These are phyloP conservation scores for Phyllostomus hastatus DNA, from an alignment of 2,113 vertebrate species.

Conservation along the genomic window DNA sequence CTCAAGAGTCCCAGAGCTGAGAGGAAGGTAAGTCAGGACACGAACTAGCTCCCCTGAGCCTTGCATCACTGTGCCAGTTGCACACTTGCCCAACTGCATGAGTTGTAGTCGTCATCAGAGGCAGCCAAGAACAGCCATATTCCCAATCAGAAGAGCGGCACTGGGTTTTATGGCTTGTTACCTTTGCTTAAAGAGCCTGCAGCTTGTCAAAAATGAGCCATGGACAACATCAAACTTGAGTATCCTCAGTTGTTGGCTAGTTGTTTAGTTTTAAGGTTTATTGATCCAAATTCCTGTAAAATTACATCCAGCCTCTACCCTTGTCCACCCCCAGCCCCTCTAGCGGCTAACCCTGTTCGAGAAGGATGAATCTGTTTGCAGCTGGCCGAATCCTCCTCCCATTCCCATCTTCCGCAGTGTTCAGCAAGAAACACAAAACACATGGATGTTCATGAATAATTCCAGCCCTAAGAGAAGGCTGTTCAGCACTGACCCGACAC, in stretches of 20 bases:
- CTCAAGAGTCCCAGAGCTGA: not conserved
- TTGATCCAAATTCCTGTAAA: slow-evolving; percentile 48
- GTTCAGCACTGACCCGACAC: slow-evolving; percentile 77
- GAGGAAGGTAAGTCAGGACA: not conserved
- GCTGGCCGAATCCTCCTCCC: slow-evolving; percentile 24
- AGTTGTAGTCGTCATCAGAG: not conserved
- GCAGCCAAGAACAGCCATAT: not conserved
- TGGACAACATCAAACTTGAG: not conserved
- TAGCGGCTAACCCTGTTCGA: not conserved
- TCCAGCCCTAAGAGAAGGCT: slow-evolving; percentile 72
- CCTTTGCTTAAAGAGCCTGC: not conserved
- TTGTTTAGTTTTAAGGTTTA: slow-evolving; percentile 31
- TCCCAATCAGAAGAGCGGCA: not conserved
- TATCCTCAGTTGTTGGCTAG: not conserved
- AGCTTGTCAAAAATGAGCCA: not conserved
- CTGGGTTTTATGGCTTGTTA: not conserved
- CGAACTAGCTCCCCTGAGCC: not conserved
- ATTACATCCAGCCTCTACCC: not conserved
- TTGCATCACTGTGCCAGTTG: rapidly evolving
- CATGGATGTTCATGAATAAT: slow-evolving; percentile 80
- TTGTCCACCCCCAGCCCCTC: not conserved
- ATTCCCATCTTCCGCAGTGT: not conserved
- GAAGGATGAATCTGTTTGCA: slow-evolving; percentile 48
- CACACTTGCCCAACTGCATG: too few species aligned
- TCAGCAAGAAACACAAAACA: slow-evolving; percentile 67